Base-by-base conservation (phyloP, 2,797 vertebrate genomes). In the Valencia hispanica region DNA sequence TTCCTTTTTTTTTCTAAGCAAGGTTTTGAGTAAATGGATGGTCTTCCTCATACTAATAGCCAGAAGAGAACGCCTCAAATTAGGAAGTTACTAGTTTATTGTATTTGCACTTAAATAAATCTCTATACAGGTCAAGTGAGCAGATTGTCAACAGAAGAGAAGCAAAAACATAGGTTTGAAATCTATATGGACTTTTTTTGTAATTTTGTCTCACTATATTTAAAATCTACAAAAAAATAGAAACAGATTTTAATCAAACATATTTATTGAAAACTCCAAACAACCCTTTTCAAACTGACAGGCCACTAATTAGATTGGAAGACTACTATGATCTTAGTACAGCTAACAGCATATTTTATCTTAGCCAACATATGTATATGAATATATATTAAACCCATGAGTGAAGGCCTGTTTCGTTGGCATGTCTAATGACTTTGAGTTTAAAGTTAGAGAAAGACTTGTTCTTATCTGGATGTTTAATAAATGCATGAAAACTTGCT, bases 391-490 rank as follows among this genome's bases (percentile, higher is more conserved):
- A 9, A 15, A 72, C 70, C 48, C 59, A 32, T 68, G 32, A 55
- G 30, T 7, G 12, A 32, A 73, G 47, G 32, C 2, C 43, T 36
- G 61, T 36, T 72, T 75, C 32, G 30, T 48, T 68, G 47, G 51
- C 57, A 25, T 36, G 32, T 71, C 70, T 69, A 12, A 27, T 76
- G 36, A 51, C 57, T 68, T 43, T 57, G 18, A 12, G 22, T 51
- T 36, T 47, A 66, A 74, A 55, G 73, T 74, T 77, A 18, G 34
- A 39, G 34, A 12, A 43, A 78, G 53, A 63, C 41, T 32, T 70
- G 30, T 71, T 75, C 43, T 22, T 70, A 30, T 68, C 53, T 79
- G 45, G 77, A 73, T 71, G 48, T 73, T 77, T 82, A 75, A 83
- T 70, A 71, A 77, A 8, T 27, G 68, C 36, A 79, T 68, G 48